Conservation (phyloP, 2,113 vertebrate genomes). For the Gasterosteus nipponicus region DNA sequence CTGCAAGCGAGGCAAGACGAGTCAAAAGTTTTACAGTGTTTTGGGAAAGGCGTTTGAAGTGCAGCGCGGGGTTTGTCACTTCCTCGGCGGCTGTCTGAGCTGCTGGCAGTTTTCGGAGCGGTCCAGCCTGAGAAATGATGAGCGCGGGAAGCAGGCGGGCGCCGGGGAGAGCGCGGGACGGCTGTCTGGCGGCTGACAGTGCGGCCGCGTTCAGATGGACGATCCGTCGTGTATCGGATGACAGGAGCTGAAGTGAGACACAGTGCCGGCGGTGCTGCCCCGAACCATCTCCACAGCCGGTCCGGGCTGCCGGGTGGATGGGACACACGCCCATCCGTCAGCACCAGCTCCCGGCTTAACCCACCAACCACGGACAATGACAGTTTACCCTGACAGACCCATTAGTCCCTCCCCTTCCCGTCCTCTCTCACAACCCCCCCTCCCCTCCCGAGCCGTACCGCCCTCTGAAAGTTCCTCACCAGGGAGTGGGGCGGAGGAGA, state of each 20-base stretch:
- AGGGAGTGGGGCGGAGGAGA: constrained; percentile 47
- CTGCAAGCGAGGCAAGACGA: constrained; percentile 64
- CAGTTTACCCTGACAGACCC: constrained; percentile 71
- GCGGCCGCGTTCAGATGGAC: constrained; percentile 72
- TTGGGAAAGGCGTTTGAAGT: constrained; percentile 69
- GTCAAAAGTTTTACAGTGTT: constrained; percentile 68
- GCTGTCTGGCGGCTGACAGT: constrained; percentile 73
- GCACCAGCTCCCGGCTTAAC: constrained; percentile 53
- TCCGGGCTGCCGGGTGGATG: constrained; percentile 54
- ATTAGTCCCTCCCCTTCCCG: constrained; percentile 56
- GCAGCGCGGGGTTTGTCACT: constrained; percentile 58
- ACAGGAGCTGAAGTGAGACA: constrained; percentile 78
- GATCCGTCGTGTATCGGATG: constrained; percentile 74
- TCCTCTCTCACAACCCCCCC: not conserved
- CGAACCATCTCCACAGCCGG: constrained; percentile 4
- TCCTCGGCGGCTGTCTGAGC: constrained; percentile 54
- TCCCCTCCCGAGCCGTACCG: no score
- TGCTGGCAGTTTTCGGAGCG: constrained; percentile 58
- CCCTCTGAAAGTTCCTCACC: constrained; percentile 56
- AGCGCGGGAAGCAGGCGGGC: constrained; percentile 38
- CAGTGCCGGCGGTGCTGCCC: constrained; percentile 54
- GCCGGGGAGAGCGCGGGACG: constrained; percentile 38
- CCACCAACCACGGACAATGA: constrained; percentile 64
- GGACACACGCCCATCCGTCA: constrained; percentile 66
- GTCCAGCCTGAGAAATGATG: constrained; percentile 67